Base-by-base conservation (phyloP, 2,113 vertebrate species). In the Alaudala cheleensis region DNA sequence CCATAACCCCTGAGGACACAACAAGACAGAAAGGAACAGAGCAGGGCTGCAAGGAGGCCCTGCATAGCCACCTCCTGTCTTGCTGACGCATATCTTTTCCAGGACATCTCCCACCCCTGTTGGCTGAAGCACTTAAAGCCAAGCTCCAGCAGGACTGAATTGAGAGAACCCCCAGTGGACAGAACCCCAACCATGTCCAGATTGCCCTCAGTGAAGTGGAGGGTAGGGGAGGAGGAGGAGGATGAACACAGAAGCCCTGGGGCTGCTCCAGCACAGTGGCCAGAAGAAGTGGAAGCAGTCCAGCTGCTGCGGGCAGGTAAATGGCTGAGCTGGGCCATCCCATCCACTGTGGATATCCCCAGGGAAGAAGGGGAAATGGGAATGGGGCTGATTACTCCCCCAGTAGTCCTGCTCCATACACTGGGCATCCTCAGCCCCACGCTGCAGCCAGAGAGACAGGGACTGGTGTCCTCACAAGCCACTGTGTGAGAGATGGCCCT, bases 1-100 rank as follows among this genome's bases (percentile, higher is more conserved):
- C 60, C 16, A 29, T 29, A 60, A 45, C 3, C 3, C 16, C 0
- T 0, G 11, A 53, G 20, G 11, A 60, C 24, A 81, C 13, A 60
- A 29, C 11, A n/a, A n/a, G 45, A 51, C 23, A 53, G 15, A 28
- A 74, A 20, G 6, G 28, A 22, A 66, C 22, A 60, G n/a, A 60
- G 28, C 2, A 0, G 20, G 16, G 20, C 53, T 67, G n/a, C 13
- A 60, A 34, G 23, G 20, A 74, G 20, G 24, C 20, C 39, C 51
- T 53, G 39, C 24, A n/a, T 17, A 74, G 24, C 39, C 33, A 67
- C 23, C 11, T 74, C 23, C 20, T 58, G 33, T 42, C n/a, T 88
- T 66, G 20, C 60, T 45, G 12, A 66, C 5, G 3, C 5, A 1
- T 57, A 25, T 42, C 24, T 31, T 51, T 61, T 22, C 51, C 33